Evolutionary conservation across 2,797 vertebrate genomes (phyloP), one percentile per base, ranked within the genome.

Genomic region (Fistularia commersonii): DNA sequence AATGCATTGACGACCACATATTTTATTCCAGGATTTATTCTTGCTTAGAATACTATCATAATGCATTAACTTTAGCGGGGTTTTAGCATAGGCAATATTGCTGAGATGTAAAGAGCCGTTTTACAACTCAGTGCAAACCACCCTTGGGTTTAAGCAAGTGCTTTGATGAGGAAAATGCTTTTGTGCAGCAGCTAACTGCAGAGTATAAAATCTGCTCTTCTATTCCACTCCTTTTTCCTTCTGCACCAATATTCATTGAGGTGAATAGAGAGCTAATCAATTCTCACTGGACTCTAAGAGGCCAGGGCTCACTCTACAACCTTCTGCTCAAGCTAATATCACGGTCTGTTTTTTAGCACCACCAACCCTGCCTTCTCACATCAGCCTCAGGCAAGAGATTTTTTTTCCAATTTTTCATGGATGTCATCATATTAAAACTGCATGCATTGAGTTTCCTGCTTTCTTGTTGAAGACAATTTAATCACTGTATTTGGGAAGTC

Each of bases 251-350:
- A 59, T 64, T 57, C 54, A 65, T 33, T 52, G 62, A 66, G 59
- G 54, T 49, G 51, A 59, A 71, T 39, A 50, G 49, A 54, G 48
- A 66, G 58, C 36, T 65, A 74, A 81, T 84, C 81, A 67, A 68
- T 82, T 72, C 70, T 76, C 70, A 15, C 60, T 43, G 64, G 59
- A 54, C 60, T 72, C 58, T 69, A 51, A 79, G 72, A 66, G 57
- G 62, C 69, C 75, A 59, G 4, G 45, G 39, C 54, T 66, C 61
- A 3, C 42, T 35, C 68, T 55, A 0, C 59, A 57, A 69, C 60
- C 54, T 35, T 56, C 72, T 72, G 71, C 74, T 69, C 57, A 33
- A 50, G 52, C 64, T 66, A 66, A 85, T 75, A 76, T 69, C 75
- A 72, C 54, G 40, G 69, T 76, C 66, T 64, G 57, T 74, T 67